These are phyloP conservation scores for Lacerta agilis DNA, from an alignment of 2,797 vertebrate species.

Conservation along the genomic window DNA sequence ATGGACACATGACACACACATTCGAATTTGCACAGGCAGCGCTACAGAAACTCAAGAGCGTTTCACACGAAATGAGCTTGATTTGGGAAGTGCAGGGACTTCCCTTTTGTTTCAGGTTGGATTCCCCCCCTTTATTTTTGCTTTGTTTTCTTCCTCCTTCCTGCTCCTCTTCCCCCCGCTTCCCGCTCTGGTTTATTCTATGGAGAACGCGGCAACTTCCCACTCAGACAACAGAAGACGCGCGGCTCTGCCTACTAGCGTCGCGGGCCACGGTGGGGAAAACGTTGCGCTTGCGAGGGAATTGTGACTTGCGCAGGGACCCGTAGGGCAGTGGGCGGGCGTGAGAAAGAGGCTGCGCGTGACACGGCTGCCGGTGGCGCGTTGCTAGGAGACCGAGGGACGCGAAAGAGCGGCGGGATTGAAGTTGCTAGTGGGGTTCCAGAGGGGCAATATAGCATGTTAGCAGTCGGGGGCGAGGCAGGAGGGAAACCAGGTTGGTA, in stretches of 20 bases:
- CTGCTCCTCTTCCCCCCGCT: not conserved
- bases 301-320: not conserved
- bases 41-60: not conserved
- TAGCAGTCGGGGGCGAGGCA: not conserved
- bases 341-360: not conserved
- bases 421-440: not conserved
- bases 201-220: too few species aligned
- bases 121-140: too few species aligned
- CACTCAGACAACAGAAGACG: not conserved
- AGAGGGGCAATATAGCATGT: not conserved
- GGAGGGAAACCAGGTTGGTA: not conserved
- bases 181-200: too few species aligned
- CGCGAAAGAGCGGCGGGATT: not conserved
- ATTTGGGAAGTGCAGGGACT: too few species aligned
- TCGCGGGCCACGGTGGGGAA: not conserved
- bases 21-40: not conserved
- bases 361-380: not conserved
- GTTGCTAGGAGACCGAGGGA: constrained; percentile 39
- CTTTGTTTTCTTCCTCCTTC: too few species aligned
- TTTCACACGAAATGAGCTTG: not conserved
- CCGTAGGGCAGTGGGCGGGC: not conserved
- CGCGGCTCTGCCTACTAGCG: accelerated
- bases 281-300: not conserved
- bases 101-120: not conserved
- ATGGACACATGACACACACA: not conserved